Percentiles rank a stretch among this genome's conserved stretches.
phyloP scores from a whole-genome alignment of 1,140 invertebrate species.

The Drosophila leontia region DNA sequence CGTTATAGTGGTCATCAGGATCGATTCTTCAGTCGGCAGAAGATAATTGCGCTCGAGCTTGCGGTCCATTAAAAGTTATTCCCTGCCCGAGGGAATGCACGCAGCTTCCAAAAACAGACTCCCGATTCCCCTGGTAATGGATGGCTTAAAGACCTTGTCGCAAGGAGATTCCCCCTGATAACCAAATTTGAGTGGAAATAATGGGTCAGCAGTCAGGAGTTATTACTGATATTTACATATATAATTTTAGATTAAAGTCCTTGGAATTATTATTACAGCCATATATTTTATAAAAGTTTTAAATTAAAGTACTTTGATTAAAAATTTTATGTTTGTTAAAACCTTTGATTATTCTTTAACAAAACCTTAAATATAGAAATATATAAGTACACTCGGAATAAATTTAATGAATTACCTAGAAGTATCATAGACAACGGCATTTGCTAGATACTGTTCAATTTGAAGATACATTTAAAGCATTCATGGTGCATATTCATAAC shows the following conservation, averaged over 20 bases:
- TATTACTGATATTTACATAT: conserved; percentile 11
- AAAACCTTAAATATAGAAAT: not conserved
- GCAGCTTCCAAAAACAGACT: conserved; percentile 12
- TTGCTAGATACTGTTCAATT: not conserved
- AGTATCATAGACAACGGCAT: not conserved
- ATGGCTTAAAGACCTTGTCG: conserved; percentile 4
- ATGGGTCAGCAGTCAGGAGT: conserved; percentile 1
- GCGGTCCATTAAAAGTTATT: conserved; percentile 25
- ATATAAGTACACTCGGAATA: no score
- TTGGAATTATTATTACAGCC: not conserved
- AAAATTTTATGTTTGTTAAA: not conserved
- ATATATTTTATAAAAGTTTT: not conserved
- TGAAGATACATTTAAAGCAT: not conserved
- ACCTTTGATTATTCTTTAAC: not conserved
- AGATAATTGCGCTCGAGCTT: conserved; percentile 20
- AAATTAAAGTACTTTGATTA: not conserved
- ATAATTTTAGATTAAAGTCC: conserved; percentile 1
- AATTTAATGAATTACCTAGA: not conserved
- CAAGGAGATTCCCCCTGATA: conserved; percentile 9
- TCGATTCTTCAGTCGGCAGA: conserved; percentile 7
- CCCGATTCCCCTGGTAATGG: conserved; percentile 1
- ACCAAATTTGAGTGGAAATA: conserved; percentile 8
- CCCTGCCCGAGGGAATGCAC: conserved; percentile 15
- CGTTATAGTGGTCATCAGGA: conserved; percentile 23
- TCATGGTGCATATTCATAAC: conserved; percentile 6